Evolutionary conservation across 2,888 invertebrate species (phyloP).

Genomic region (Eumerus sabulonum): DNA sequence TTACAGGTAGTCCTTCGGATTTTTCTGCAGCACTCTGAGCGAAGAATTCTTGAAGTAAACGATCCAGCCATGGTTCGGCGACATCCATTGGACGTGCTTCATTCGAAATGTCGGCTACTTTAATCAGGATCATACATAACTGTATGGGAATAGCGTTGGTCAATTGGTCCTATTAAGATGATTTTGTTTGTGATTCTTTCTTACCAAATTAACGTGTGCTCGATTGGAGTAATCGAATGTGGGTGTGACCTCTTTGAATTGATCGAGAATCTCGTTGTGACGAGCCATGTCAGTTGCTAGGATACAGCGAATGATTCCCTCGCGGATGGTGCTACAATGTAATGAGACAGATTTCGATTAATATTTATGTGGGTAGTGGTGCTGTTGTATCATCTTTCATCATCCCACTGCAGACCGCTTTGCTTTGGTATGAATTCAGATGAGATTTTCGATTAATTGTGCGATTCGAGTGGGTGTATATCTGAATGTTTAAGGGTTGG

Average conservation of each 20-base stretch:
- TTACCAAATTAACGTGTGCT: constrained; percentile 85
- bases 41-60: constrained; percentile 85
- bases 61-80: constrained; percentile 90
- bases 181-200: background rate
- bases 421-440: constrained; percentile 22
- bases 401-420: too few species aligned
- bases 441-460: constrained; percentile 13
- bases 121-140: constrained; percentile 89
- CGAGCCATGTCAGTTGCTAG: constrained; percentile 89
- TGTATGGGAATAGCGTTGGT: too few species aligned
- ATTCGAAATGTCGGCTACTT: constrained; percentile 91
- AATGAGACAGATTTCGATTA: background rate
- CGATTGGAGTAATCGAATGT: constrained; percentile 85
- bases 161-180: too few species aligned
- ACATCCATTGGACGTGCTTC: constrained; percentile 91
- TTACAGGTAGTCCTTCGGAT: constrained; percentile 89
- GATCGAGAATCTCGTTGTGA: constrained; percentile 87
- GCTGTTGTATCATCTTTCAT: too few species aligned
- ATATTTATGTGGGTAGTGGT: too few species aligned
- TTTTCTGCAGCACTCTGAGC: constrained; percentile 90
- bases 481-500: too few species aligned
- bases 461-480: background rate
- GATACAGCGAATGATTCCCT: constrained; percentile 89
- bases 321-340: constrained; percentile 81
- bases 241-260: constrained; percentile 84